These are phyloP conservation scores for Cryptomyrus ogoouensis DNA, from an alignment of 2,113 vertebrate genomes.

Conservation along the genomic window DNA sequence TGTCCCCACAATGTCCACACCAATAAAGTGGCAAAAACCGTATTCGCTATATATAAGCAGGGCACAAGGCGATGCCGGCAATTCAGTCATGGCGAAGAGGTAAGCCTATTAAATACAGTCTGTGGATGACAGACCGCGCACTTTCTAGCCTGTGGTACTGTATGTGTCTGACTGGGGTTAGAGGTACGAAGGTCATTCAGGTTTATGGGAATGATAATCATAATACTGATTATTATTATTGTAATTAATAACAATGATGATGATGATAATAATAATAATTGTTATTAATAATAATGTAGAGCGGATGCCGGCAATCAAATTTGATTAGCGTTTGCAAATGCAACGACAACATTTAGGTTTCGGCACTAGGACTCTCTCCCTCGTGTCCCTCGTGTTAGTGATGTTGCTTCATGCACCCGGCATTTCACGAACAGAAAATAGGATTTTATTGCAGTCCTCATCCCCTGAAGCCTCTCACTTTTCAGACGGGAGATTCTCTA, in stretches of 20 bases:
- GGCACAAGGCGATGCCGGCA: background rate
- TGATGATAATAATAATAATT: too few species aligned
- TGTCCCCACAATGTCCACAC: background rate
- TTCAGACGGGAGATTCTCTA: background rate
- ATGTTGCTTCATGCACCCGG: background rate
- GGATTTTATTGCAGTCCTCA: background rate
- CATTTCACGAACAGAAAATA: background rate
- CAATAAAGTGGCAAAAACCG: background rate
- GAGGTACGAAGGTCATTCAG: background rate
- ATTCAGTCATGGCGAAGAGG: background rate
- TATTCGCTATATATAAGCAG: background rate
- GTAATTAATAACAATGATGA: background rate
- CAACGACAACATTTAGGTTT: background rate
- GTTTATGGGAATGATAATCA: background rate
- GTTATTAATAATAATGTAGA: background rate
- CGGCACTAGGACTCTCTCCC: background rate
- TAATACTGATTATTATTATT: background rate
- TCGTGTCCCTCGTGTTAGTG: background rate
- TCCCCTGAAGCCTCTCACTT: background rate
- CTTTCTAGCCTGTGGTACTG: background rate
- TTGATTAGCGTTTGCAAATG: background rate
- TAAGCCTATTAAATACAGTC: background rate
- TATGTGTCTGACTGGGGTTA: background rate
- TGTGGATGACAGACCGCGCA: background rate
- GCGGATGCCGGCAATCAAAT: background rate